Conservation (phyloP, 2,888 invertebrate genomes). For the Eilema sororculum region DNA sequence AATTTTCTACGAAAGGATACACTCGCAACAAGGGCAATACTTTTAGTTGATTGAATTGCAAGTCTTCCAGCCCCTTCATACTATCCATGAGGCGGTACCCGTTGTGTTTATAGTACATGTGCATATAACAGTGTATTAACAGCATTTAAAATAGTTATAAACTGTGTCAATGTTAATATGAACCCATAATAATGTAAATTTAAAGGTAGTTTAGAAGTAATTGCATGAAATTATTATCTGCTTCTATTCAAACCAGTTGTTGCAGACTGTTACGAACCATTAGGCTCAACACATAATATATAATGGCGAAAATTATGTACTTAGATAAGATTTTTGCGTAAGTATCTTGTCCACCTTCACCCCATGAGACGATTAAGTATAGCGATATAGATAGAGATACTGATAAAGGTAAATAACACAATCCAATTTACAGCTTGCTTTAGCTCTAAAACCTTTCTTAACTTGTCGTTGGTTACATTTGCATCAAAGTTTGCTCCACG, state of each 20-base stretch:
- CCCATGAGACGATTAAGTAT: not conserved
- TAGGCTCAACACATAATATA: constrained; percentile 23
- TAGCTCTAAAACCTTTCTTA: too few relatives aligned
- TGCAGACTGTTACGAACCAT: constrained; percentile 30
- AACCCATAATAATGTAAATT: constrained; percentile 43
- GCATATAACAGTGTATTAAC: not conserved
- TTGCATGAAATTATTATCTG: constrained; percentile 38
- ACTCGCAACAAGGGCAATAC: not conserved
- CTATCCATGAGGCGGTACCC: not conserved
- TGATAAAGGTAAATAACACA: too few relatives aligned
- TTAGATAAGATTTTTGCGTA: constrained; percentile 23
- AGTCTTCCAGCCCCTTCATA: not conserved
- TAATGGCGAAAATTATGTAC: constrained; percentile 24
- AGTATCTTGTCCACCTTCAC: not conserved
- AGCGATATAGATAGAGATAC: not conserved
- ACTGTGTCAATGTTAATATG: constrained; percentile 33
- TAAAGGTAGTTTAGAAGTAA: constrained; percentile 28
- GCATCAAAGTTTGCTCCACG: too few relatives aligned
- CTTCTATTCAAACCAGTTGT: constrained; percentile 29
- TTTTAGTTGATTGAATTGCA: constrained; percentile 2
- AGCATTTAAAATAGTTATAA: not conserved
- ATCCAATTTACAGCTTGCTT: not conserved
- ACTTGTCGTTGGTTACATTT: too few relatives aligned
- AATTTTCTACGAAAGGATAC: not conserved
- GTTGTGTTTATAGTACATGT: not conserved